Evolutionary conservation across 1,140 invertebrate genomes (phyloP), one percentile per base, ranked within the genome.

Genomic region (Zaprionus tsacasi): DNA sequence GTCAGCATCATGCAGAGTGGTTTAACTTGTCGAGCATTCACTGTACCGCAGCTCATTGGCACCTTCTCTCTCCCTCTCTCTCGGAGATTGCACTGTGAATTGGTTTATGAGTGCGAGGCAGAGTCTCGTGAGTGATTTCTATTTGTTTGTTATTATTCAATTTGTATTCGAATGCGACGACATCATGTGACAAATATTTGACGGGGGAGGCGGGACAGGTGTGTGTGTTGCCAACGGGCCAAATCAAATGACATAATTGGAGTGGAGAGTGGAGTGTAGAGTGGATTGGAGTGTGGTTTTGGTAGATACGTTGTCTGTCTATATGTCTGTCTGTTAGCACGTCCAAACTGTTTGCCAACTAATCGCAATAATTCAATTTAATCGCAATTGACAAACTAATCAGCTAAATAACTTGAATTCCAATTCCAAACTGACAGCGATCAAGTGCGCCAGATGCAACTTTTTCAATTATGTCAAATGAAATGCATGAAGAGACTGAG

Each of bases 141-240:
- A 57, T 74, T 70, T 70, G 36, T 63, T 38, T 25, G 45, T 36
- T 35, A 48, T 69, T 74, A 74, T 63, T 58, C 56, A 48, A 74
- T 63, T 63, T 35, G 40, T 17, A 21, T 56, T 71, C n/a, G 69
- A 21, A 30, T 57, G 40, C 40, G n/a, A 15, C 40, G 7, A 45
- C 54, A 38, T 63, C 71, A 74, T 74, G 71, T 74, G 71, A 74
- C 58, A 38, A 56, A 43, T 36, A 52, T 70, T 63, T 61, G 38
- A 33, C 17, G 15, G 12, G 33, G 1, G 6, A 3, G 17, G 17
- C 10, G 21, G 4, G 6, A 8, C 3, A 50, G 45, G 45, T 50
- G 21, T 21, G 45, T 50, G 21, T 21, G 45, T 50, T 50, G 45
- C 45, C 8, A 11, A 8, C 3, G 45, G 15, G 21, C 61, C 3